Evolutionary conservation across 1,140 invertebrate species (phyloP).

Genomic region (Leptonema lineaticorne): DNA sequence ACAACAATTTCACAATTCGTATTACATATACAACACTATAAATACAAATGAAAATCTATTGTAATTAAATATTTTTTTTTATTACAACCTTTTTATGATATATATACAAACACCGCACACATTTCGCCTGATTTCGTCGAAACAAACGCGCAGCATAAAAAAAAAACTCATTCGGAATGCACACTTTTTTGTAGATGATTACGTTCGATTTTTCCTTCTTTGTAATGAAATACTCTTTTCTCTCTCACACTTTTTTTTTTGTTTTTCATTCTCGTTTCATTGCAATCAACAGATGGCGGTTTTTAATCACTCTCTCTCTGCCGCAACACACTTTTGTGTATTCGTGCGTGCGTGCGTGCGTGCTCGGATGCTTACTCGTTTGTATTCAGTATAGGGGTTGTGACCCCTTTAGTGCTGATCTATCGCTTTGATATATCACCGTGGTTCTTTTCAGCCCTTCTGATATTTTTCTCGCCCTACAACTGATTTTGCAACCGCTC

Average conservation of each 20-base stretch:
- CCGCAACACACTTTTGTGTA: background rate
- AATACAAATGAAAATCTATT: background rate
- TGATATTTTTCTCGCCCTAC: conserved; percentile 1
- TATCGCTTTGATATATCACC: conserved; percentile 23
- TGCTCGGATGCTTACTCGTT: background rate
- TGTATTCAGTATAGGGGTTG: conserved; percentile 8
- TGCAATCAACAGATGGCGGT: conserved; percentile 24
- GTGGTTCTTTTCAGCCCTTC: conserved; percentile 17
- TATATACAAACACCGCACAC: no score
- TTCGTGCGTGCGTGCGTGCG: background rate
- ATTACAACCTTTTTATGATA: background rate
- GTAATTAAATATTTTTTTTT: background rate
- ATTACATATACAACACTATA: background rate
- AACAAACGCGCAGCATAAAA: no score
- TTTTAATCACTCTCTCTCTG: conserved; percentile 20
- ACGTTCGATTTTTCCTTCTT: no score
- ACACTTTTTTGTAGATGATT: conserved; percentile 11
- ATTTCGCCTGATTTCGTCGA: no score
- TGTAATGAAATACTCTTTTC: no score
- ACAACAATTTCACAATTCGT: no score
- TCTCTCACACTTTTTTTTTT: background rate
- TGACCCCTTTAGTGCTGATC: conserved; percentile 10
- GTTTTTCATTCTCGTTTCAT: conserved; percentile 3
- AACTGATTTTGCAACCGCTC: no score
- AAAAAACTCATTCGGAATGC: no score